Evolutionary conservation across 1,140 invertebrate species (phyloP).

Genomic region (Archivesica marissinica): DNA sequence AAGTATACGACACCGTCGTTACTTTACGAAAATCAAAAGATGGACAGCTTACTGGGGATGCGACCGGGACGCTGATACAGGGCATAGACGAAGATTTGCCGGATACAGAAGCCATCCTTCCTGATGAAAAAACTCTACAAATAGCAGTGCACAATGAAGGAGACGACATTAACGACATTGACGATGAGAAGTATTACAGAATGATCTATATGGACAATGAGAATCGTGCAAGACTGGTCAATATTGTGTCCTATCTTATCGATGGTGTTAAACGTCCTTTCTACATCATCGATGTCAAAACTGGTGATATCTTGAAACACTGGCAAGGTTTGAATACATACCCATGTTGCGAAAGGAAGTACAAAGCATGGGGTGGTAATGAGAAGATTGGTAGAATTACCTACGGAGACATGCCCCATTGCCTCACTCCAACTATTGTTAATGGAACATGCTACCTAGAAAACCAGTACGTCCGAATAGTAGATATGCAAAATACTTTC

Average conservation of each 20-base stretch:
- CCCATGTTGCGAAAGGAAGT: slow-evolving; percentile 35
- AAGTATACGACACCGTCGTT: slow-evolving; percentile 42
- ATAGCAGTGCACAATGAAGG: slow-evolving; percentile 29
- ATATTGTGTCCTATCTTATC: slow-evolving; percentile 57
- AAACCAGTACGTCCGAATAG: slow-evolving; percentile 68
- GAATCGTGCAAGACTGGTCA: slow-evolving; percentile 35
- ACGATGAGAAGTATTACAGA: not conserved
- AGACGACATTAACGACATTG: not conserved
- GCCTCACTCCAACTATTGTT: slow-evolving; percentile 35
- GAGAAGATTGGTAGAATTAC: slow-evolving; percentile 64
- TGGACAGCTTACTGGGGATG: slow-evolving; percentile 47
- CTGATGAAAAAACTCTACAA: slow-evolving; percentile 6
- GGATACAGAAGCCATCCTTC: not conserved
- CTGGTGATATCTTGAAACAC: slow-evolving; percentile 40
- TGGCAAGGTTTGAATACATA: slow-evolving; percentile 62
- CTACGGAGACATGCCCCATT: slow-evolving; percentile 63
- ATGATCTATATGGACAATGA: slow-evolving; percentile 18
- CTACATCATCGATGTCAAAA: slow-evolving; percentile 63
- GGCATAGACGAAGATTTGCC: slow-evolving; percentile 51
- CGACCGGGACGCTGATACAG: slow-evolving; percentile 38
- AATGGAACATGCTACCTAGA: slow-evolving; percentile 63
- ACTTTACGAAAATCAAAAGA: slow-evolving; percentile 31
- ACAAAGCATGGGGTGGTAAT: slow-evolving; percentile 66
- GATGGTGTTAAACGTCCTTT: slow-evolving; percentile 56
- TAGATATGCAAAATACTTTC: slow-evolving; percentile 61